A percentile compares a stretch with the other conserved stretches of the same genome.
These are phyloP conservation scores for Ceratosolen solmsi DNA, from an alignment of 1,140 invertebrate genomes.

Conservation along the genomic window DNA sequence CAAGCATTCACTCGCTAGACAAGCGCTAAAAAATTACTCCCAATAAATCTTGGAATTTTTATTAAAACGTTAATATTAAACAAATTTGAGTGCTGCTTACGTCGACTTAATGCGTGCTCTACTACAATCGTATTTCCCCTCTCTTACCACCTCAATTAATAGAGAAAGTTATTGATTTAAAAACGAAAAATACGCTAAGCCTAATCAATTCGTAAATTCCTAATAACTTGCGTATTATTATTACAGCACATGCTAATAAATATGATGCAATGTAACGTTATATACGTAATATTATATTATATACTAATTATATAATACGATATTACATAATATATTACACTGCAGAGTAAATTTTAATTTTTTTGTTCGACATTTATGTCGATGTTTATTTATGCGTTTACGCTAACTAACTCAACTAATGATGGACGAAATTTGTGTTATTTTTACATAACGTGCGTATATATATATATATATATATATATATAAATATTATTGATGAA, in stretches of 20 bases:
- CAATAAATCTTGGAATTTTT: too few species aligned
- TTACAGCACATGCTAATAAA: not conserved
- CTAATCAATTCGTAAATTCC: not conserved
- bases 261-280: conserved; percentile 20
- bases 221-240: not conserved
- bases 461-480: too few species aligned
- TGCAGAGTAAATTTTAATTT: not conserved
- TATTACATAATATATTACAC: not conserved
- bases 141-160: not conserved
- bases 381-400: not conserved
- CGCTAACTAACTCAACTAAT: not conserved
- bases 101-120: not conserved
- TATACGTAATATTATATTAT: not conserved
- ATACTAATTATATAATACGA: not conserved
- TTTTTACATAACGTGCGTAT: too few species aligned
- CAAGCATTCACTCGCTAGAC: too few species aligned
- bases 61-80: not conserved
- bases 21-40: too few species aligned
- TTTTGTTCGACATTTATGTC: not conserved
- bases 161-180: not conserved
- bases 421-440: not conserved
- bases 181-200: not conserved
- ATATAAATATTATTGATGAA: too few species aligned
- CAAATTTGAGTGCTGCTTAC: not conserved
- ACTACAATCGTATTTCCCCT: too few species aligned